These are phyloP conservation scores for Shinisaurus crocodilurus DNA, from an alignment of 2,113 vertebrate species.

Conservation along the genomic window DNA sequence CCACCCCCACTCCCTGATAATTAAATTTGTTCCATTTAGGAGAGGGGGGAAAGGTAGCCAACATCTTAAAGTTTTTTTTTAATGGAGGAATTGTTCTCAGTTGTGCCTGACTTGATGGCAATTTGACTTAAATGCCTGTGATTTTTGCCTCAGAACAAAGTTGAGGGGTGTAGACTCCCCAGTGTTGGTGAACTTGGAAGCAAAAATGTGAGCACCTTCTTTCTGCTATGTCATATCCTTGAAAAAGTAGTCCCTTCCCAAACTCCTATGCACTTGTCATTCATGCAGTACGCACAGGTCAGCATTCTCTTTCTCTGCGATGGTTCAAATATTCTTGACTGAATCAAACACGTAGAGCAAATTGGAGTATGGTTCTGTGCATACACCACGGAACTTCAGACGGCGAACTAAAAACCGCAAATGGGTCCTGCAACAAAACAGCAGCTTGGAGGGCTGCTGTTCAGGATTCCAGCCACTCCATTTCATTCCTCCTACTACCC, in stretches of 20 bases:
- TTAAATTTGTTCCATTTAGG: conserved; percentile 15
- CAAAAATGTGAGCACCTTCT: neutral
- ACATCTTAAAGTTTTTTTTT: neutral
- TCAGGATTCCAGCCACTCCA: too few relatives aligned
- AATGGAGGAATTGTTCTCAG: neutral
- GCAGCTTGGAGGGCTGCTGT: too few relatives aligned
- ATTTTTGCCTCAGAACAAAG: neutral
- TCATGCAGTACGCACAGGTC: neutral
- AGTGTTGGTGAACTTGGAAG: neutral
- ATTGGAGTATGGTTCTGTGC: neutral
- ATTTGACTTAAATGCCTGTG: neutral
- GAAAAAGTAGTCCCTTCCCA: neutral
- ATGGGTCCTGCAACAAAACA: too few relatives aligned
- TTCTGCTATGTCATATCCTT: neutral
- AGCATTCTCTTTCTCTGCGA: too few relatives aligned
- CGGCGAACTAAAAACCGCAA: neutral
- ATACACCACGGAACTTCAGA: neutral
- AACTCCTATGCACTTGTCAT: neutral
- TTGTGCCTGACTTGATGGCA: neutral
- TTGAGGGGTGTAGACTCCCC: neutral
- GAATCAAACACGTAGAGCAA: neutral
- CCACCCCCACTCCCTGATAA: neutral
- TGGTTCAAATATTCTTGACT: neutral
- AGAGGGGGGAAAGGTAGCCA: neutral
- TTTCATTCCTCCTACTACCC: too few relatives aligned